Percentiles rank a stretch among this genome's conserved stretches.
phyloP scores from a whole-genome alignment of 2,797 vertebrate species.

The Calcarius lapponicus region DNA sequence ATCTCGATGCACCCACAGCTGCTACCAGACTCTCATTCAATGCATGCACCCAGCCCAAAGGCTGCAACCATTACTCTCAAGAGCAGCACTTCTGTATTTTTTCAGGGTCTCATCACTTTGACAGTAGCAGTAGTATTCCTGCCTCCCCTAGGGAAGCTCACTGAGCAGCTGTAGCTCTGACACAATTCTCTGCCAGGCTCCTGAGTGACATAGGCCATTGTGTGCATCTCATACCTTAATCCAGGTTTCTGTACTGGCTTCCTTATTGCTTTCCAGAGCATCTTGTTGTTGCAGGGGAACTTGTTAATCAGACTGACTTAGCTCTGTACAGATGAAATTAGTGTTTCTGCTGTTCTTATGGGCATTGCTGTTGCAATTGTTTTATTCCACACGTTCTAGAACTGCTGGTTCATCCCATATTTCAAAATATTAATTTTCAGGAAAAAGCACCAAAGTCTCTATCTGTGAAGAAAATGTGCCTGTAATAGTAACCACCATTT shows the following conservation, averaged over 20 bases:
- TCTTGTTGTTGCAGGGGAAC: neutral
- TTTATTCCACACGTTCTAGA: neutral
- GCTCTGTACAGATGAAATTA: neutral
- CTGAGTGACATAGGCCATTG: neutral
- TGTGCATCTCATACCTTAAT: neutral
- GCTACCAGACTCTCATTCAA: neutral
- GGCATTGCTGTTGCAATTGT: neutral
- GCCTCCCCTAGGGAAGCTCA: neutral
- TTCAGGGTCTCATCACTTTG: neutral
- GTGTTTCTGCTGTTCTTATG: neutral
- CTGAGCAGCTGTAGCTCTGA: neutral
- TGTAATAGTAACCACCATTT: neutral
- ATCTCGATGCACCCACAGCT: neutral
- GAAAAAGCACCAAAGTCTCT: neutral
- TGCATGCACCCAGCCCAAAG: neutral
- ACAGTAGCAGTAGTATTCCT: neutral
- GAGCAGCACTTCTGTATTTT: neutral
- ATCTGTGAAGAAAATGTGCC: neutral
- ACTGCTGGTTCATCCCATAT: neutral
- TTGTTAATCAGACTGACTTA: neutral
- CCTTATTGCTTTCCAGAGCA: neutral
- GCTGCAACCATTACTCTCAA: neutral
- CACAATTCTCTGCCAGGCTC: neutral
- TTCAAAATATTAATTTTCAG: neutral
- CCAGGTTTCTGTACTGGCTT: neutral